These are phyloP conservation scores for Lepidochitona cinerea DNA, from an alignment of 2,888 invertebrate genomes.

Conservation along the genomic window DNA sequence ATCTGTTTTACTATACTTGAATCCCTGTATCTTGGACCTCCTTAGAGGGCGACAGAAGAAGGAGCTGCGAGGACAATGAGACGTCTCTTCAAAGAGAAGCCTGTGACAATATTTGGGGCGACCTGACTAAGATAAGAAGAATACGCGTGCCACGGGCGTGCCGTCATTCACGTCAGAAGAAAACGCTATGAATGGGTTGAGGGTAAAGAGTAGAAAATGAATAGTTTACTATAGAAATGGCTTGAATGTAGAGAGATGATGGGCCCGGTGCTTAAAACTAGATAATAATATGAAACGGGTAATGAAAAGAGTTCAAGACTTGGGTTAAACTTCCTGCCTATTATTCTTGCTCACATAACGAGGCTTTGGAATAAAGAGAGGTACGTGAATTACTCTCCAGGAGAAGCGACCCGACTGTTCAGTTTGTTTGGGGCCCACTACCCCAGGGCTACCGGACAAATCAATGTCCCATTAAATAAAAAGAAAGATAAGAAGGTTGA, in stretches of 20 bases:
- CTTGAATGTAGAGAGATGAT: not conserved
- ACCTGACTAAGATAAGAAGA: not conserved
- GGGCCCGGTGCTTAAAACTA: not conserved
- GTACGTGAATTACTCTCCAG: not conserved
- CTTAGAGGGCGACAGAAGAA: not conserved
- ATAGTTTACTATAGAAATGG: not conserved
- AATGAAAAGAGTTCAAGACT: not conserved
- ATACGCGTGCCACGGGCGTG: not conserved
- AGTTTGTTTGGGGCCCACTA: too few species aligned
- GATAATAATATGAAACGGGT: slow-evolving; percentile 7
- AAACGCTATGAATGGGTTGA: not conserved
- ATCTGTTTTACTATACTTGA: too few species aligned
- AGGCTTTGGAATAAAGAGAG: not conserved
- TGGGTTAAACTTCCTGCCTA: not conserved
- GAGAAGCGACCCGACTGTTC: too few species aligned
- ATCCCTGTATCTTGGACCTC: not conserved
- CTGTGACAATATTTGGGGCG: not conserved
- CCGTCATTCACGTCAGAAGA: not conserved
- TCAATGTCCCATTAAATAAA: too few species aligned
- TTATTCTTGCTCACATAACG: not conserved
- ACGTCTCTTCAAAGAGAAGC: not conserved
- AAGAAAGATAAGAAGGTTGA: not conserved
- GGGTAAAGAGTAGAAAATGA: not conserved
- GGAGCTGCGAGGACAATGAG: not conserved
- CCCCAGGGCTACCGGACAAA: too few species aligned